Conservation (phyloP, 2,888 invertebrate species). For the Cenopis cana region DNA sequence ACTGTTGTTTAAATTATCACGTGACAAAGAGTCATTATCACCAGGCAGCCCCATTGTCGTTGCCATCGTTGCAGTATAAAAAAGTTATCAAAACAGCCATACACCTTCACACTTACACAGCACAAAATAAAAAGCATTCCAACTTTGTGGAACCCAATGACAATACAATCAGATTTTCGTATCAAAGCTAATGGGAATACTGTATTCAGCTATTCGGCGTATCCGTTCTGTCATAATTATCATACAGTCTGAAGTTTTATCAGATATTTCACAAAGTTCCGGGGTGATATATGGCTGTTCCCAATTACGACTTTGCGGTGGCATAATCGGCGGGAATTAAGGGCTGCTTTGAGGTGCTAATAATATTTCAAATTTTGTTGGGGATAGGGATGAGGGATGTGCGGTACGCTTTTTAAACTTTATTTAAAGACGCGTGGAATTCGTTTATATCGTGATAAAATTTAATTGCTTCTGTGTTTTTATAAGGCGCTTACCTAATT, state of each 20-base stretch:
- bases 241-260: slow-evolving; percentile 42
- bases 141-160: slow-evolving; percentile 30
- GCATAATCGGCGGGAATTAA: slow-evolving; percentile 32
- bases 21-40: slow-evolving; percentile 24
- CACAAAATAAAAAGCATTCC: slow-evolving; percentile 17
- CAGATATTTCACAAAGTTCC: slow-evolving; percentile 43
- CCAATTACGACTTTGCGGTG: slow-evolving; percentile 34
- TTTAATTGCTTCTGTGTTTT: too few relatives aligned
- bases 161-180: slow-evolving; percentile 39
- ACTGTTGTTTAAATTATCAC: not conserved
- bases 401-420: not conserved
- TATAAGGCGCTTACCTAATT: too few relatives aligned
- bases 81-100: not conserved
- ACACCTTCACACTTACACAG: not conserved
- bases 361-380: slow-evolving; percentile 13
- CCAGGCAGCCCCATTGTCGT: too few relatives aligned
- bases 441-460: too few relatives aligned
- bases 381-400: not conserved
- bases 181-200: slow-evolving; percentile 44
- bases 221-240: slow-evolving; percentile 45
- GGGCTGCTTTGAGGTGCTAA: slow-evolving; percentile 23
- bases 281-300: slow-evolving; percentile 43
- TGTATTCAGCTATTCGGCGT: slow-evolving; percentile 37
- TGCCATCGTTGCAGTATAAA: too few relatives aligned
- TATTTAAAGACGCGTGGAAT: too few relatives aligned